Percentiles rank a stretch among this genome's conserved stretches.
phyloP scores from a whole-genome alignment of 2,113 vertebrate genomes.

The Apodemus speciosus region DNA sequence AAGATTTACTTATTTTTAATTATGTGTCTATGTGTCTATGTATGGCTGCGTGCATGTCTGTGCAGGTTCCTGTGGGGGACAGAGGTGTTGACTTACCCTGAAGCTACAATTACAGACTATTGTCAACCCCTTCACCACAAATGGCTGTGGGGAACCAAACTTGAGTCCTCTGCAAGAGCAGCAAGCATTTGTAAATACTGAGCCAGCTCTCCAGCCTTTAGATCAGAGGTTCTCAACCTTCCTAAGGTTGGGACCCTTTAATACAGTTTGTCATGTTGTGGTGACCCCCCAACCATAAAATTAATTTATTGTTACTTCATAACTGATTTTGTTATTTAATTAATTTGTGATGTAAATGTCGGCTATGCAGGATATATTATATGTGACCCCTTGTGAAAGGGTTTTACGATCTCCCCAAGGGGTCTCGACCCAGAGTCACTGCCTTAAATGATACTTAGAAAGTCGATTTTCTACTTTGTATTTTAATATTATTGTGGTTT shows the following conservation, averaged over 20 bases:
- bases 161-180: neutral
- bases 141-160: neutral
- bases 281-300: neutral
- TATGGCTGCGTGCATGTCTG: neutral
- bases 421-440: neutral
- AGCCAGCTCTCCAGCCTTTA: neutral
- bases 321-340: neutral
- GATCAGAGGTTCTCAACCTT: neutral
- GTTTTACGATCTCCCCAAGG: neutral
- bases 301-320: neutral
- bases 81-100: neutral
- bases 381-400: neutral
- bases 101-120: neutral
- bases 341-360: neutral
- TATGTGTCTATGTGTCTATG: neutral
- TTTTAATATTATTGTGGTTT: slow-evolving; percentile 36
- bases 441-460: neutral
- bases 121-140: neutral
- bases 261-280: neutral
- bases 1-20: neutral
- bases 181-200: neutral
- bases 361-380: neutral
- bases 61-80: neutral
- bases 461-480: neutral
- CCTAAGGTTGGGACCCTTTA: neutral